phyloP scores from a whole-genome alignment of 2,888 invertebrate genomes.

The Arrhopalites spinosus region DNA sequence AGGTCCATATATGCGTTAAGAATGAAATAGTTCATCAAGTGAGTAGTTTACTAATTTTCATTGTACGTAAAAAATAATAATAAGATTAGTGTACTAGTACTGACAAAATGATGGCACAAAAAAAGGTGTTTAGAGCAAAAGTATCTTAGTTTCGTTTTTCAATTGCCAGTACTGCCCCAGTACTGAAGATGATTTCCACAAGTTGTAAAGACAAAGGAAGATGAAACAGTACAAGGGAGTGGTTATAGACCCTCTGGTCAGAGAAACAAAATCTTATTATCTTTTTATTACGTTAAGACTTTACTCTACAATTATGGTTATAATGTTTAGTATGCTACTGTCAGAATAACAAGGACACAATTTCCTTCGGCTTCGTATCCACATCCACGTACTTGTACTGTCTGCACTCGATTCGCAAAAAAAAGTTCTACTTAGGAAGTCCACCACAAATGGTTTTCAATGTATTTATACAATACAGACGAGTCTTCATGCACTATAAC shows the following conservation, averaged over 20 bases:
- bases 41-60: not conserved
- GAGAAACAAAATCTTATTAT: not conserved
- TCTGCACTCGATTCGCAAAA: too few relatives aligned
- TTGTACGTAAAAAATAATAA: not conserved
- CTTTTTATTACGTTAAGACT: not conserved
- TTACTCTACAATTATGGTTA: not conserved
- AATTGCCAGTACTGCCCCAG: not conserved
- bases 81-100: slow-evolving; percentile 2
- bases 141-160: slow-evolving; percentile 10
- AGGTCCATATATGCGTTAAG: not conserved
- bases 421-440: too few relatives aligned
- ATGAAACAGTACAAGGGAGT: not conserved
- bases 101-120: slow-evolving; percentile 5
- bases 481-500: too few relatives aligned
- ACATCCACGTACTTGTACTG: too few relatives aligned
- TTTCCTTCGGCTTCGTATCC: too few relatives aligned
- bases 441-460: too few relatives aligned
- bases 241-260: not conserved
- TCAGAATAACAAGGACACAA: too few relatives aligned
- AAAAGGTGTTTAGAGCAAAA: not conserved
- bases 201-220: too few relatives aligned
- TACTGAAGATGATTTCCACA: not conserved
- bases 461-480: too few relatives aligned
- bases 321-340: too few relatives aligned
- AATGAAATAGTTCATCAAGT: slow-evolving; percentile 15